Percentiles rank a stretch among this genome's conserved stretches.
These are phyloP conservation scores for Cryptophagus acutangulus DNA, from an alignment of 2,888 invertebrate species.

Conservation along the genomic window DNA sequence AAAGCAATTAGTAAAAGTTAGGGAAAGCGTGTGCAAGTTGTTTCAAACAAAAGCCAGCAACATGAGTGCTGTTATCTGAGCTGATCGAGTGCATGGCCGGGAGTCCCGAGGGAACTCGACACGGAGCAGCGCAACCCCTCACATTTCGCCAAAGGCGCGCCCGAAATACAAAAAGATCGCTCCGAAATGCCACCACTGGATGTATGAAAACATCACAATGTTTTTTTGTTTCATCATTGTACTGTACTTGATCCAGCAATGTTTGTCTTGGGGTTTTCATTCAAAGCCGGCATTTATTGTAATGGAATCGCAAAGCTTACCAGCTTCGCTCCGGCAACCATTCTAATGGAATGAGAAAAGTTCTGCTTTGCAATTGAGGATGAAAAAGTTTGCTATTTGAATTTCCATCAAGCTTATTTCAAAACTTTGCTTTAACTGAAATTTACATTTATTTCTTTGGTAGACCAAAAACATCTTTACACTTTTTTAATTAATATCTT, in stretches of 20 bases:
- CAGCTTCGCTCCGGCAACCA: no score
- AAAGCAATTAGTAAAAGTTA: constrained; percentile 21
- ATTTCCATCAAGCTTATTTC: no score
- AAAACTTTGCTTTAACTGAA: no score
- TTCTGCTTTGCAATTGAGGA: no score
- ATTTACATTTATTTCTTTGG: no score
- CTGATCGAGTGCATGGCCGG: constrained; percentile 37
- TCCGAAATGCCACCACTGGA: not conserved
- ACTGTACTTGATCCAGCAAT: not conserved
- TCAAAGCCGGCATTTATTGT: no score
- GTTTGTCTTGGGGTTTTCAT: not conserved
- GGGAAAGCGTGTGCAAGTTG: constrained; percentile 35
- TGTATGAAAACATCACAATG: constrained; percentile 1
- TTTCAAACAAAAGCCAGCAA: constrained; percentile 39
- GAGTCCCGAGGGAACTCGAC: constrained; percentile 23
- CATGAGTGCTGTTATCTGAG: constrained; percentile 43
- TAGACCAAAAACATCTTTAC: no score
- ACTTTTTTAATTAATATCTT: no score
- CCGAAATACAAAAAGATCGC: not conserved
- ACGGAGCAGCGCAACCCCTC: constrained; percentile 3
- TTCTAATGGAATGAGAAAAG: no score
- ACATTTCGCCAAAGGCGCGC: not conserved
- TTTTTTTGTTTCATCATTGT: not conserved
- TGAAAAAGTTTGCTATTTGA: no score
- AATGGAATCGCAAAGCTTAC: no score